These are phyloP conservation scores for Noctua pronuba DNA, from an alignment of 2,888 invertebrate species.

Conservation along the genomic window DNA sequence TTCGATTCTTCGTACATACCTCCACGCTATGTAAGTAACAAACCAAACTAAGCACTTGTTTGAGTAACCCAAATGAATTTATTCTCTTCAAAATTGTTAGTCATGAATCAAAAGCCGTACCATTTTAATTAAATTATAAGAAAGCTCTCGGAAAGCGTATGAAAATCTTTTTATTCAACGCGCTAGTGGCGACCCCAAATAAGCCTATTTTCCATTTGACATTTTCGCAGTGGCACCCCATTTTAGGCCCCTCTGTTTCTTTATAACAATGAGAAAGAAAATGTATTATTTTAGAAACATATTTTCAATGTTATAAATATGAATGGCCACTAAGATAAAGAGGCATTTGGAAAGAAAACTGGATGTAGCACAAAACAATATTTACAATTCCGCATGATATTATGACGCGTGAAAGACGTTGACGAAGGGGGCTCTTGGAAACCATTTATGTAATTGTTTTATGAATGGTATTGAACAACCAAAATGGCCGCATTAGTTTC, in stretches of 20 bases:
- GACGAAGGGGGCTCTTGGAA: not conserved
- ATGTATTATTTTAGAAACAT: conserved; percentile 40
- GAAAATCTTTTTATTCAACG: conserved; percentile 37
- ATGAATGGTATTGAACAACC: not conserved
- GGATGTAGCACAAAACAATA: not conserved
- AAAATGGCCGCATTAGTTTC: not conserved
- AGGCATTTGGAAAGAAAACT: not conserved
- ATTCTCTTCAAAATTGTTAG: not conserved
- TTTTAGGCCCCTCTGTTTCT: conserved; percentile 19
- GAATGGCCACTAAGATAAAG: not conserved
- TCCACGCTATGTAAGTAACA: not conserved
- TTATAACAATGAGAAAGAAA: conserved; percentile 38
- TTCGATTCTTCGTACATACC: not conserved
- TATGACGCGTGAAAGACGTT: not conserved
- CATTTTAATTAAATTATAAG: conserved; percentile 38
- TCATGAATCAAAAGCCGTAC: conserved; percentile 25
- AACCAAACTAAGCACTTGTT: not conserved
- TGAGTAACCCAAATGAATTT: not conserved
- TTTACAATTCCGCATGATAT: not conserved
- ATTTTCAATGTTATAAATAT: conserved; percentile 15
- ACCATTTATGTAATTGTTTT: not conserved
- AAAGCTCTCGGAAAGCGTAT: not conserved
- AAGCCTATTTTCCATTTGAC: conserved; percentile 37
- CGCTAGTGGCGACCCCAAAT: conserved; percentile 11
- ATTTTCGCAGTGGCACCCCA: conserved; percentile 42